A percentile compares a stretch with the other conserved stretches of the same genome.
phyloP scores from a whole-genome alignment of 2,888 invertebrate species.

The Galerucella calmariensis region DNA sequence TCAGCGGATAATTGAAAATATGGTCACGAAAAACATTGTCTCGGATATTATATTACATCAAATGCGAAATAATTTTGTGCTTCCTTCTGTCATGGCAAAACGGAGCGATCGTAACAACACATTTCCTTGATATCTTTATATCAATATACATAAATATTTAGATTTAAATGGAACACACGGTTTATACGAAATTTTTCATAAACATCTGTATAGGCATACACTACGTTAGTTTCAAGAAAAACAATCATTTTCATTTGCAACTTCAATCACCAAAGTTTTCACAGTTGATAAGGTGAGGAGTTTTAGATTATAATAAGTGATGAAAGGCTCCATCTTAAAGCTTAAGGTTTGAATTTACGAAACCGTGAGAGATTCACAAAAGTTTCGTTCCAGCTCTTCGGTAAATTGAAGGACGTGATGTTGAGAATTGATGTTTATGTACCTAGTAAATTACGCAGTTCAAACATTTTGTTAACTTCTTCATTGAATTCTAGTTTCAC shows the following conservation, averaged over 20 bases:
- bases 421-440: not conserved
- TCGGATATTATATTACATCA: constrained; percentile 17
- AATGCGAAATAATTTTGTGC: constrained; percentile 14
- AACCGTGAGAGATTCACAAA: not conserved
- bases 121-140: not conserved
- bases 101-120: constrained; percentile 2
- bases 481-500: not conserved
- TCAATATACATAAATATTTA: not conserved
- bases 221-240: not conserved
- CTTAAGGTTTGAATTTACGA: not conserved
- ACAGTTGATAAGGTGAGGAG: not conserved
- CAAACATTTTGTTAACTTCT: not conserved
- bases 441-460: not conserved
- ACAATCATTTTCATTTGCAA: not conserved
- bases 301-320: not conserved
- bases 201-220: not conserved
- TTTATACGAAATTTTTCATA: not conserved
- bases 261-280: not conserved
- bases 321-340: not conserved
- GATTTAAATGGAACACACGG: not conserved
- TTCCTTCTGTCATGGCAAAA: constrained; percentile 13
- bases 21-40: constrained; percentile 31
- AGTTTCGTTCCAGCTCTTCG: not conserved
- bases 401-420: not conserved
- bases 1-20: constrained; percentile 21